Evolutionary conservation across 2,113 vertebrate genomes (phyloP), one percentile per base, ranked within the genome.

Genomic region (Rhinolophus ferrumequinum): DNA sequence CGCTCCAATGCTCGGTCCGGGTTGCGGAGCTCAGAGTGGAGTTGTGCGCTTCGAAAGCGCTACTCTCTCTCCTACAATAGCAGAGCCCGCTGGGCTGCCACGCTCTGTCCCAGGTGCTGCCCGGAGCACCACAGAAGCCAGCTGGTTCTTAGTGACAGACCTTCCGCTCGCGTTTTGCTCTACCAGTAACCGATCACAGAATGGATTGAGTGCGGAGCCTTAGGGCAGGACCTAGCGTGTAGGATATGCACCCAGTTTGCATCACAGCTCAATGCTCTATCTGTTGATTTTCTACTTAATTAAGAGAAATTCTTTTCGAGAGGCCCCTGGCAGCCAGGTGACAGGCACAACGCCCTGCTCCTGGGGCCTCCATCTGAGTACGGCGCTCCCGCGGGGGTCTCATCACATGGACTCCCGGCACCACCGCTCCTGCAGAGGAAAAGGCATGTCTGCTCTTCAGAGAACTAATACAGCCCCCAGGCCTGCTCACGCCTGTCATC

Each of bases 401-500:
- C 52, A 5, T 54, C 47, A 50, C 11, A 19, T 6, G 2, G 52
- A 18, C 16, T 15, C 14, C 52, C 16, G 12, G 14, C 52, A 54
- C 52, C 1, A 15, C n/a, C n/a, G n/a, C 26, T 0, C 26, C 10
- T 8, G 26, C 35, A 2, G 35, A 35, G 41, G 38, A 30, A 15
- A 5, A 26, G 3, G 1, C 5, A 0, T 3, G 0, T 13, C 7
- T 11, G 14, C 50, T 44, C 70, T 24, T 3, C 2, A 2, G 14
- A 70, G 15, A 41, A 7, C 22, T 1, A 5, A 58, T 41, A 2
- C 2, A 16, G 21, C 14, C 13, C 26, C 19, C 30, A 3, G 18
- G 11, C 19, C 54, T 30, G 13, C 67, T 6, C 33, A 0, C 1
- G 5, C 41, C 35, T 54, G 35, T 7, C 3, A 0, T 10, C 83